Evolutionary conservation across 2,888 invertebrate species (phyloP).

Genomic region (Alsophila aescularia): DNA sequence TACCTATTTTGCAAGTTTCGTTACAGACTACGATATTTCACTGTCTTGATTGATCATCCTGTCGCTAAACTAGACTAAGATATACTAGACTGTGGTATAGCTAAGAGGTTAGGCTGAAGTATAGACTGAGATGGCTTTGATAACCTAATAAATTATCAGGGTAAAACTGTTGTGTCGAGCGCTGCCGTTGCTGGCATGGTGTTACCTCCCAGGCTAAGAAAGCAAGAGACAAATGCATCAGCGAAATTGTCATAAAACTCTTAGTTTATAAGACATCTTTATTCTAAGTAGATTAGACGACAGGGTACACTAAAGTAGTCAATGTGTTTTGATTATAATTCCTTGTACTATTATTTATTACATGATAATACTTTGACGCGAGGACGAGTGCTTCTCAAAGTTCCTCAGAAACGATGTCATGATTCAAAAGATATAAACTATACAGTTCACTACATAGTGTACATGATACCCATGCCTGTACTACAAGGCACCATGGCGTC

Average conservation of each 20-base stretch:
- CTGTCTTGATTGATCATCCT: conserved; percentile 33
- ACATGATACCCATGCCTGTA: too few species aligned
- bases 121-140: conserved; percentile 36
- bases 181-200: background rate
- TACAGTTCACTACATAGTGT: background rate
- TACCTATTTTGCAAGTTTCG: conserved; percentile 17
- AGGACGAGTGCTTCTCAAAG: too few species aligned
- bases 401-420: too few species aligned
- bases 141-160: conserved; percentile 52
- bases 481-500: conserved; percentile 36
- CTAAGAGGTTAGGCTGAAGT: background rate
- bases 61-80: conserved; percentile 23
- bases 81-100: conserved; percentile 14
- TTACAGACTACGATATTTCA: conserved; percentile 32
- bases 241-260: background rate
- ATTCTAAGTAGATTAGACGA: too few species aligned
- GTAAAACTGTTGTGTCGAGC: conserved; percentile 7
- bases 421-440: background rate
- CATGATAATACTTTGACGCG: too few species aligned
- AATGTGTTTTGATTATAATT: too few species aligned
- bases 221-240: background rate
- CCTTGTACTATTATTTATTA: too few species aligned
- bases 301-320: too few species aligned
- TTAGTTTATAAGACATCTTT: too few species aligned
- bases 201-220: background rate